phyloP scores from a whole-genome alignment of 2,888 invertebrate species.

The Stictocephala bisonia region DNA sequence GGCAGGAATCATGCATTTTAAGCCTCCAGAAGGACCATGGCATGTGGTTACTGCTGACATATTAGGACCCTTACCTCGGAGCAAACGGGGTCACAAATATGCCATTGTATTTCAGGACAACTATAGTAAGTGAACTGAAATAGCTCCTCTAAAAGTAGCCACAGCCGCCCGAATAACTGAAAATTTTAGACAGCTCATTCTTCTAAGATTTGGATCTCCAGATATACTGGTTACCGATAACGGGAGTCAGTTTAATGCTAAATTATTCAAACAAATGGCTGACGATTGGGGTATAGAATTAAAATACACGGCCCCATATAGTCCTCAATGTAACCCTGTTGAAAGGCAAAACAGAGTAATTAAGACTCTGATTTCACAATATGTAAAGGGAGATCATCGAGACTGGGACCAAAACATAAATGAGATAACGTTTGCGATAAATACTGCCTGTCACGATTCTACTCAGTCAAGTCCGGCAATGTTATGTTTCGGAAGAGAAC shows the following conservation, averaged over 20 bases:
- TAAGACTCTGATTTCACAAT: slow-evolving; percentile 61
- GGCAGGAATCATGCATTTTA: slow-evolving; percentile 9
- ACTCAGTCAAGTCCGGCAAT: slow-evolving; percentile 57
- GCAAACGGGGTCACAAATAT: slow-evolving; percentile 55
- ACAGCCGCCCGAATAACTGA: slow-evolving; percentile 45
- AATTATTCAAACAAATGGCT: background rate
- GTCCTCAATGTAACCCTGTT: slow-evolving; percentile 61
- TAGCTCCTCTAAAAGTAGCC: slow-evolving; percentile 52
- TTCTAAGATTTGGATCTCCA: slow-evolving; percentile 4
- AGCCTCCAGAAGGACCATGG: slow-evolving; percentile 11
- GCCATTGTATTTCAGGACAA: slow-evolving; percentile 58
- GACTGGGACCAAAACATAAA: slow-evolving; percentile 55
- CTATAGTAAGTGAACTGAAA: slow-evolving; percentile 57
- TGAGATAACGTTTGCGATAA: slow-evolving; percentile 55
- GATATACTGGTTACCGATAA: slow-evolving; percentile 10
- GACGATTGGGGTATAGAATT: slow-evolving; percentile 50
- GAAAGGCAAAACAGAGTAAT: slow-evolving; percentile 61
- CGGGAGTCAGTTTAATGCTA: slow-evolving; percentile 17
- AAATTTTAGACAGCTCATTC: background rate
- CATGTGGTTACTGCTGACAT: slow-evolving; percentile 55
- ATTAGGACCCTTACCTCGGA: slow-evolving; percentile 60
- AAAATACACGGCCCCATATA: slow-evolving; percentile 57
- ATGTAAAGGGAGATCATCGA: slow-evolving; percentile 57
- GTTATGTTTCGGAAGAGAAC: slow-evolving; percentile 18
- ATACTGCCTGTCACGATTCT: slow-evolving; percentile 53